Conservation (phyloP, 2,797 vertebrate species). For the Hypotaenidia okinawae region DNA sequence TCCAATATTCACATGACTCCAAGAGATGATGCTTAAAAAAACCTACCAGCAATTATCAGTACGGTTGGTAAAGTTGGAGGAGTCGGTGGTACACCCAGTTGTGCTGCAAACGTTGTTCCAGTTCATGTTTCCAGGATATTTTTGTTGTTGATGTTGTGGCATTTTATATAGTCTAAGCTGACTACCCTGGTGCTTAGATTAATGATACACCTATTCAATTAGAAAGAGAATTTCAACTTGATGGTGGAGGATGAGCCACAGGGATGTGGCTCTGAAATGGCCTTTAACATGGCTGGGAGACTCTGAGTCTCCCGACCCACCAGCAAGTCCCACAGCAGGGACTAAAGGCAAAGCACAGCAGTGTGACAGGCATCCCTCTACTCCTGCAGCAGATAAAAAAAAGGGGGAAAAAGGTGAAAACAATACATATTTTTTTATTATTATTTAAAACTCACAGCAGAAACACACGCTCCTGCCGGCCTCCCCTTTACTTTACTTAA, state of each 20-base stretch:
- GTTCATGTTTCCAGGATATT: not conserved
- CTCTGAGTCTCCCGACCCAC: not conserved
- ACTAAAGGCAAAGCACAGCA: not conserved
- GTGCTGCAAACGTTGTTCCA: not conserved
- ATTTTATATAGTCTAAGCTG: not conserved
- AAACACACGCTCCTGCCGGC: not conserved
- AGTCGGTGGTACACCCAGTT: not conserved
- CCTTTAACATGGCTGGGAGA: not conserved
- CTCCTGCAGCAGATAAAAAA: not conserved
- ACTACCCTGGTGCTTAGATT: not conserved
- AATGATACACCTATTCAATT: not conserved
- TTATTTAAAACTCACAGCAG: slow-evolving; percentile 38
- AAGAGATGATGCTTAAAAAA: not conserved
- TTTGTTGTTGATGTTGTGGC: not conserved
- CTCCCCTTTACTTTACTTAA: slow-evolving; percentile 64
- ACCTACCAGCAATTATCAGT: not conserved
- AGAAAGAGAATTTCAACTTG: not conserved
- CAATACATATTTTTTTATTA: not conserved
- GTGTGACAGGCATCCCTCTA: not conserved
- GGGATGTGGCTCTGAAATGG: not conserved
- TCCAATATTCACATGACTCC: not conserved
- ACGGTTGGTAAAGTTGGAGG: not conserved
- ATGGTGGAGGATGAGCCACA: not conserved
- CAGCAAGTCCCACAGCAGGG: not conserved
- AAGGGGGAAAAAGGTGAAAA: not conserved